Percentiles rank a stretch among this genome's conserved stretches.
phyloP scores from a whole-genome alignment of 2,797 vertebrate genomes.

The Crypturellus tataupa region DNA sequence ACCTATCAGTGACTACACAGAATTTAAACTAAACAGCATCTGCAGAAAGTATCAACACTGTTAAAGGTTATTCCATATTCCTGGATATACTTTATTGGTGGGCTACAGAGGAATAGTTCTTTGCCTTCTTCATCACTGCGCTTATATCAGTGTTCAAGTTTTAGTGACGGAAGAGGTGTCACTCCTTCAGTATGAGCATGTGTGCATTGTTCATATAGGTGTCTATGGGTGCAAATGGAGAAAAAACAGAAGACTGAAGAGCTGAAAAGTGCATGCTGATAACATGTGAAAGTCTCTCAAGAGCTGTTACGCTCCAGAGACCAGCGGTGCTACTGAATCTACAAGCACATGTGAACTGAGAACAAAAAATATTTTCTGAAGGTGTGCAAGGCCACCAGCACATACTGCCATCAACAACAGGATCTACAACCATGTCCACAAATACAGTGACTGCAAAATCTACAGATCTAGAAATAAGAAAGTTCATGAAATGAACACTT shows the following conservation, averaged over 20 bases:
- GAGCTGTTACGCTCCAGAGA: not conserved
- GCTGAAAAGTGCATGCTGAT: not conserved
- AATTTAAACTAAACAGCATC: not conserved
- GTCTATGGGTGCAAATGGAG: not conserved
- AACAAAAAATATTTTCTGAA: not conserved
- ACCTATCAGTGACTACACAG: not conserved
- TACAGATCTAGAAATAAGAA: not conserved
- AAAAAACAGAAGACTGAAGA: not conserved
- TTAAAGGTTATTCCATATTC: not conserved
- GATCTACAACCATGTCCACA: not conserved
- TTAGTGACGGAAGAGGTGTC: not conserved
- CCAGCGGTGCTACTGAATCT: not conserved
- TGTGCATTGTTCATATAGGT: not conserved
- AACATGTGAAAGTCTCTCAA: not conserved
- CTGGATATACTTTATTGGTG: not conserved
- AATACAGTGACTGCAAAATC: not conserved
- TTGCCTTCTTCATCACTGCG: not conserved
- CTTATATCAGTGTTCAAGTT: not conserved
- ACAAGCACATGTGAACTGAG: not conserved
- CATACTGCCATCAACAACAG: rapidly evolving
- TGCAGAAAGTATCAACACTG: not conserved
- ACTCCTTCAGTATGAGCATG: not conserved
- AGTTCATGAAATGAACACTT: not conserved
- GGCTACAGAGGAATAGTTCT: not conserved
- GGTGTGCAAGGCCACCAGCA: not conserved